Evolutionary conservation across 1,140 invertebrate genomes (phyloP).

Genomic region (Polyergus mexicanus): DNA sequence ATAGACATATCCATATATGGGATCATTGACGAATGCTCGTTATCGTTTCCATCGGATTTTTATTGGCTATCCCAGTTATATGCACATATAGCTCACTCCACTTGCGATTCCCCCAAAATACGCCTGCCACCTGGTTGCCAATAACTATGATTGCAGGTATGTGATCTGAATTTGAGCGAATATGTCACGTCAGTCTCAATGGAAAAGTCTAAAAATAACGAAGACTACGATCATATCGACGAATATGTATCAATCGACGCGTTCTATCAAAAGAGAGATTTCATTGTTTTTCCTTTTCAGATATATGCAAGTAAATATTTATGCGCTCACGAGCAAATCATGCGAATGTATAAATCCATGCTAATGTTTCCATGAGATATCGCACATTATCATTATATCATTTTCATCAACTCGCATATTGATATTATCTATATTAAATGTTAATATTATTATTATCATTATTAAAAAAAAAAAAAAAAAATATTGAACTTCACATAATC

Average conservation of each 20-base stretch:
- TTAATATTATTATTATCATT: slow-evolving; percentile 12
- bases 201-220: slow-evolving; percentile 43
- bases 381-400: background rate
- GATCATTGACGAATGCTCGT: slow-evolving; percentile 62
- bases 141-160: slow-evolving; percentile 48
- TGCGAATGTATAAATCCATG: background rate
- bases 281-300: background rate
- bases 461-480: background rate
- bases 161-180: slow-evolving; percentile 43
- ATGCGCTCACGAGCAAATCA: background rate
- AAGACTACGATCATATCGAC: slow-evolving; percentile 10
- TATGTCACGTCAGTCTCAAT: slow-evolving; percentile 57
- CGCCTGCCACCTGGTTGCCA: slow-evolving; percentile 38
- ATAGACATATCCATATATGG: slow-evolving; percentile 23
- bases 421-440: slow-evolving; percentile 40
- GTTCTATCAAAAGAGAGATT: slow-evolving; percentile 22
- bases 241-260: background rate
- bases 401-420: slow-evolving; percentile 17
- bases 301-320: slow-evolving; percentile 41
- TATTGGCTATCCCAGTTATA: slow-evolving; percentile 53
- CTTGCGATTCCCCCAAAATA: slow-evolving; percentile 51
- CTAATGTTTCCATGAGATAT: slow-evolving; percentile 12
- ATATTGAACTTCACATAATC: too few species aligned
- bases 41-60: slow-evolving; percentile 55
- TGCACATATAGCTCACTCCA: slow-evolving; percentile 19